Evolutionary conservation across 2,888 invertebrate genomes (phyloP), one percentile per base, ranked within the genome.

Genomic region (Clepsis dumicolana): DNA sequence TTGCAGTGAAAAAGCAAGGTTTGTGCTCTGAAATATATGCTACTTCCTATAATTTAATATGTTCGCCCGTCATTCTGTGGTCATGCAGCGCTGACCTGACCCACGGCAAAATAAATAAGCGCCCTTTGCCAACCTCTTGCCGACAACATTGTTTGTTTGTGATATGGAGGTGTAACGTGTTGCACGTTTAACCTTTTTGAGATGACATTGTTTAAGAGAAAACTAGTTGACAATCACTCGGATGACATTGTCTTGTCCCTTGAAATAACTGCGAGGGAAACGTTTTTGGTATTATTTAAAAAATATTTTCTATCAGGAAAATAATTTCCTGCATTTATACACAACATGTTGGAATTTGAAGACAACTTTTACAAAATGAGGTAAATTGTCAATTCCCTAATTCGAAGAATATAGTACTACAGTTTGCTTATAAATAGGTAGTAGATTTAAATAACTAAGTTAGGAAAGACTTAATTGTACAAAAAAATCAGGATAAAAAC

Each of bases 301-400:
- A 48, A 48, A 8, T 44, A 35, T 44, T 18, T 4, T 12, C 7
- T 18, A 18, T 18, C n/a, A 44, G 4, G 12, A 16, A 16, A 18
- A 44, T 44, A 16, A 18, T 44, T 44, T 16, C 3, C 21, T 7
- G 7, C 1, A 2, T 21, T 4, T 10, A 10, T 12, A 21, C 8
- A 3, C 48, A 2, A 21, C 3, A 48, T 48, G 48, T 48, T 48
- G 48, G 48, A 48, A 12, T 12, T 48, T 3, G 48, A 52, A n/a
- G 52, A 27, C 7, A 14, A 21, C n/a, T 25, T 25, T 52, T 25
- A 25, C 27, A 52, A 25, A 52, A n/a, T 52, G 52, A 52, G 52
- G 24, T 52, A 21, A 48, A 2, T n/a, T 25, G 24, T n/a, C 4
- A 44, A 44, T 44, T 44, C 4, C 44, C 4, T 29, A 29, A 29